Base-by-base conservation (phyloP, 2,888 invertebrate species). In the Ectemnius cavifrons region DNA sequence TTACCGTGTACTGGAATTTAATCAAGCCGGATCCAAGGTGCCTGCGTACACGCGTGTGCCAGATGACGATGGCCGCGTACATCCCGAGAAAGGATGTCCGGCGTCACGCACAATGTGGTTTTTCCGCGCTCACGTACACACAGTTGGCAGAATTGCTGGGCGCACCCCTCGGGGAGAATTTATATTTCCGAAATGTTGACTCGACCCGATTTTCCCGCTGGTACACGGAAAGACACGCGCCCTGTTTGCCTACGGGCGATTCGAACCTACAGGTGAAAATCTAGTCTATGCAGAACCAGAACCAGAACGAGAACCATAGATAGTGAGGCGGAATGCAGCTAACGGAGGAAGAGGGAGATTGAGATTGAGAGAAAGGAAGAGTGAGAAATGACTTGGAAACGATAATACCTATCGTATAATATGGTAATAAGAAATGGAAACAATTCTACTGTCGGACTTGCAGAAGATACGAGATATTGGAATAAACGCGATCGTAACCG, bases 171-270 rank as follows among this genome's bases (percentile, higher is more conserved):
- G 52, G 16, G 4, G 16, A 52, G 75, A 77, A 77, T 75, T 77
- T 63, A 62, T 69, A 67, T 72, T 77, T 75, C 69, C 72, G 37
- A 70, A 70, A 20, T 72, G 67, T 69, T 75, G 77, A 72, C 62
- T 52, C 52, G 16, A 11, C 52, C 52, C 16, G n/a, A 16, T 16
- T 52, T 52, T 52, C n/a, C 16, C 52, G 52, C 16, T 52, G 52
- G 14, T 4, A 16, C 52, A 16, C 52, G 16, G 16, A 16, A 52
- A 16, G 16, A 52, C 52, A 52, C 16, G n/a, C 14, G 52, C 52
- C 16, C 16, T 52, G 52, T 52, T 52, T 52, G 52, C 16, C 52
- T 13, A 52, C 16, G 5, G n/a, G 52, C 52, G 52, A 52, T 52
- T 52, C 16, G 16, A 52, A 52, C 16, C 52, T 16, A 14, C 52